These are phyloP conservation scores for Myiozetetes cayanensis DNA, from an alignment of 2,113 vertebrate species.

Conservation along the genomic window DNA sequence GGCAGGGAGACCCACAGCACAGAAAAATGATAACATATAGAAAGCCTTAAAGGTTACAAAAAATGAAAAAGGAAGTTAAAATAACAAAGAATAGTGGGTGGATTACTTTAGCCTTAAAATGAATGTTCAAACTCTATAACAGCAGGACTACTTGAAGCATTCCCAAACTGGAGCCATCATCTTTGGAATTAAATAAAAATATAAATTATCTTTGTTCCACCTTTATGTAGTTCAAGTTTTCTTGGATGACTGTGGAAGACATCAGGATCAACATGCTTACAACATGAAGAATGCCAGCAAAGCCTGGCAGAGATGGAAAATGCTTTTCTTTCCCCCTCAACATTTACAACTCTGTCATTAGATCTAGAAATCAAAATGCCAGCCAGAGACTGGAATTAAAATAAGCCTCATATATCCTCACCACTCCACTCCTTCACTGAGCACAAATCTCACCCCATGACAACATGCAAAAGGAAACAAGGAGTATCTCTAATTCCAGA, in stretches of 20 bases:
- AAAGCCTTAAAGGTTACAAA: not conserved
- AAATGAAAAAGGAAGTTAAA: not conserved
- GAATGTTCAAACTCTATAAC: not conserved
- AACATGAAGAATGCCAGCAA: not conserved
- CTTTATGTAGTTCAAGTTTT: not conserved
- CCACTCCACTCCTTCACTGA: not conserved
- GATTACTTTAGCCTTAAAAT: not conserved
- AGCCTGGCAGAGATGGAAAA: not conserved
- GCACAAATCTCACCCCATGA: not conserved
- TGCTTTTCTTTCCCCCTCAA: not conserved
- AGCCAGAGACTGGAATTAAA: constrained; percentile 15
- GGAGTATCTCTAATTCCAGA: not conserved
- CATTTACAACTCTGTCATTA: constrained; percentile 8
- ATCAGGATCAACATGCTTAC: not conserved
- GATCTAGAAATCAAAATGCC: constrained; percentile 11
- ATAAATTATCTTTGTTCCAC: not conserved
- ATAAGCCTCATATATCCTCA: not conserved
- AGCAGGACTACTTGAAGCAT: not conserved
- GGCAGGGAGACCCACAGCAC: not conserved
- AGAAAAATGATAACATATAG: not conserved
- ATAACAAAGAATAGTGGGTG: not conserved
- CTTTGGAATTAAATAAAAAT: not conserved
- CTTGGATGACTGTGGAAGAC: not conserved
- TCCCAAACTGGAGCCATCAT: not conserved
- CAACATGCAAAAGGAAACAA: not conserved